Evolutionary conservation across 2,797 vertebrate species (phyloP).

Genomic region (Crocodylus rhombifer): DNA sequence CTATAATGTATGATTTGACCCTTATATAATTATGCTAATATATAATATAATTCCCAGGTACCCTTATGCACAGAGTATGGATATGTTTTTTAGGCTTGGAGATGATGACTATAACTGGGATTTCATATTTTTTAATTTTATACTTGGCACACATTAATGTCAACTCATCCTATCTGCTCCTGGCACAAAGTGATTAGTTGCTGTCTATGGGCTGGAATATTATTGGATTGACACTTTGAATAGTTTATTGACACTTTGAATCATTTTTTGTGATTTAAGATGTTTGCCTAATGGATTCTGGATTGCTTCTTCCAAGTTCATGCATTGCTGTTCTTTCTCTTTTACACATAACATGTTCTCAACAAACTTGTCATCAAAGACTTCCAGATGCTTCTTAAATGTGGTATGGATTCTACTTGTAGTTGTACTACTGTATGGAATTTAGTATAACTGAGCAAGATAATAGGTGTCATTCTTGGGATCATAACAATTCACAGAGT

Average conservation of each 20-base stretch:
- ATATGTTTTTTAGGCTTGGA: not conserved
- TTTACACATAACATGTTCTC: not conserved
- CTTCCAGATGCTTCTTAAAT: not conserved
- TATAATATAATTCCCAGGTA: not conserved
- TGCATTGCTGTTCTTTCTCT: not conserved
- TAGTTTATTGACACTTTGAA: not conserved
- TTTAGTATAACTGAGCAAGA: not conserved
- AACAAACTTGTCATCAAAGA: not conserved
- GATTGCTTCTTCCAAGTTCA: not conserved
- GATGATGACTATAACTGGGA: too few relatives aligned
- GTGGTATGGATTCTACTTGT: not conserved
- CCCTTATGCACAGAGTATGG: not conserved
- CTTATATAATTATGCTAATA: not conserved
- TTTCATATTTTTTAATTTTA: not conserved
- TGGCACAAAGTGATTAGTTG: not conserved
- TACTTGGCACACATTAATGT: not conserved
- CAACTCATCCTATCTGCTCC: not conserved
- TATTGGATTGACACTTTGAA: not conserved
- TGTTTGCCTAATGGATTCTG: not conserved
- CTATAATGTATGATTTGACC: not conserved
- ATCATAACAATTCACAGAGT: too few relatives aligned
- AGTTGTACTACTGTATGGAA: not conserved
- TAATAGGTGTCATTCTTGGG: too few relatives aligned
- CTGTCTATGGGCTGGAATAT: not conserved
- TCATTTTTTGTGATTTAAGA: not conserved